Evolutionary conservation across 2,113 vertebrate genomes (phyloP).

Genomic region (Gavia stellata): DNA sequence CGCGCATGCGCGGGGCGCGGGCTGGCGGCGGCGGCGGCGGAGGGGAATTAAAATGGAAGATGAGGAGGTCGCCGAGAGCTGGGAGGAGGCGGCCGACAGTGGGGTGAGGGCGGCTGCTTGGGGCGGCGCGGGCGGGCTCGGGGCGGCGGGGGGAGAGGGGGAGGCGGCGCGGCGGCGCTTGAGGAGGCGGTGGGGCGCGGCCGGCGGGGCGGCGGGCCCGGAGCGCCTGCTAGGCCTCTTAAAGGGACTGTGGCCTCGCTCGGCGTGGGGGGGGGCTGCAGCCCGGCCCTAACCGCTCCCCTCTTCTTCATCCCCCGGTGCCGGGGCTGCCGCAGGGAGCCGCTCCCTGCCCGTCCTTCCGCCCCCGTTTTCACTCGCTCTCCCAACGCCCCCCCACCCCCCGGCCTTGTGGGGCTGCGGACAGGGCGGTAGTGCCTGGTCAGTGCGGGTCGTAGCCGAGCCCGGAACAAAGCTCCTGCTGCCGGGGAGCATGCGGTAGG

Average conservation of each 20-base stretch:
- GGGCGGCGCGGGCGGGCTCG: neutral
- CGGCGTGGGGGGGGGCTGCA: neutral
- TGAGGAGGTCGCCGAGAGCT: slow-evolving; percentile 91
- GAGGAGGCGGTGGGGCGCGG: neutral
- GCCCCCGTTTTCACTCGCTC: no score
- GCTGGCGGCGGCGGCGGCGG: neutral
- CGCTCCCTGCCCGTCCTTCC: neutral
- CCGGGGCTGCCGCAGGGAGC: neutral
- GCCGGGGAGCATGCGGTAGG: neutral
- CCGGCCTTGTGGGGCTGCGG: slow-evolving; percentile 35
- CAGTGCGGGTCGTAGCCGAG: neutral
- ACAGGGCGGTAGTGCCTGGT: neutral
- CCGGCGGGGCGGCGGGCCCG: neutral
- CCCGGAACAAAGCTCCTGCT: neutral
- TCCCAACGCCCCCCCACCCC: fast-evolving
- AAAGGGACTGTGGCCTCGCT: slow-evolving; percentile 63
- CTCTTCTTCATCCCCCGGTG: fast-evolving
- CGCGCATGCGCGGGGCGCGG: slow-evolving; percentile 54
- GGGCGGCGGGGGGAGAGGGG: neutral
- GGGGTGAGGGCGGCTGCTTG: slow-evolving; percentile 70
- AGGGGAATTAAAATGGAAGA: slow-evolving; percentile 86
- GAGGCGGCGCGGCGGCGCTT: neutral
- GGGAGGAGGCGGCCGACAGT: slow-evolving; percentile 89
- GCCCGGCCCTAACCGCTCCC: no score
- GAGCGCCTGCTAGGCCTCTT: slow-evolving; percentile 69